Evolutionary conservation across 2,113 vertebrate species (phyloP).

Genomic region (Abramis brama): DNA sequence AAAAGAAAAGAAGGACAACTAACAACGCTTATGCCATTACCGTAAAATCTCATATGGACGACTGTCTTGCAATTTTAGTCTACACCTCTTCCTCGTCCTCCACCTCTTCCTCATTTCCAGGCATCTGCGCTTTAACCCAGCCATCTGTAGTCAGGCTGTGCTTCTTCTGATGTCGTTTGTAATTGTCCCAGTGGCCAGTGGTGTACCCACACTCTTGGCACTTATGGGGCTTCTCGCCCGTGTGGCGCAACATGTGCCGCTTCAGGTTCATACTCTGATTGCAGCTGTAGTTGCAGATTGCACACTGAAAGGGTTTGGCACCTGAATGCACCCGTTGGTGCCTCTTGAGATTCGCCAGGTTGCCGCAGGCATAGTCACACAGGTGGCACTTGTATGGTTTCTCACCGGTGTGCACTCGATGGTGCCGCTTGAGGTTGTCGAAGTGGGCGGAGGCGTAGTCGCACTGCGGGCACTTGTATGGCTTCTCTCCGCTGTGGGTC

Average conservation of each 20-base stretch:
- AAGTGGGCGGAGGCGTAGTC: slow-evolving; percentile 94
- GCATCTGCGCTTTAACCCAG: slow-evolving; percentile 81
- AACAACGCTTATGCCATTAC: slow-evolving; percentile 68
- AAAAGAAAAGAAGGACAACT: slow-evolving; percentile 31
- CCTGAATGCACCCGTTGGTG: slow-evolving; percentile 96
- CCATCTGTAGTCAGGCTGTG: slow-evolving; percentile 85
- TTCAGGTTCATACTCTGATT: slow-evolving; percentile 99
- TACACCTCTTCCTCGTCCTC: slow-evolving; percentile 59
- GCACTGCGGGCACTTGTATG: slow-evolving; percentile 93
- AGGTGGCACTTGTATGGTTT: slow-evolving; percentile 93
- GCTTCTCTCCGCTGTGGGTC: slow-evolving; percentile 97
- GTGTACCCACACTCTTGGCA: slow-evolving; percentile 92
- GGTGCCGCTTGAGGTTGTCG: slow-evolving; percentile 97
- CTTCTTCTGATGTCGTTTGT: slow-evolving; percentile 98
- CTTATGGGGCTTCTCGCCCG: slow-evolving; percentile 93
- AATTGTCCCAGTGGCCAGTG: slow-evolving; percentile 99
- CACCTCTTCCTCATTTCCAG: slow-evolving; percentile 58
- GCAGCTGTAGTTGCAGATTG: slow-evolving; percentile 94
- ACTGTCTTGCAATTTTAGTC: slow-evolving; percentile 50
- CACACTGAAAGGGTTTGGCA: slow-evolving; percentile 94
- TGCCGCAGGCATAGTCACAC: slow-evolving; percentile 95
- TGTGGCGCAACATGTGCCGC: slow-evolving; percentile 96
- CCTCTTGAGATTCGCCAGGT: slow-evolving; percentile 96
- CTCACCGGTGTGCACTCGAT: slow-evolving; percentile 88
- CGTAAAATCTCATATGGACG: slow-evolving; percentile 66